Conservation (phyloP, 2,888 invertebrate species). For the Odontothrips loti region DNA sequence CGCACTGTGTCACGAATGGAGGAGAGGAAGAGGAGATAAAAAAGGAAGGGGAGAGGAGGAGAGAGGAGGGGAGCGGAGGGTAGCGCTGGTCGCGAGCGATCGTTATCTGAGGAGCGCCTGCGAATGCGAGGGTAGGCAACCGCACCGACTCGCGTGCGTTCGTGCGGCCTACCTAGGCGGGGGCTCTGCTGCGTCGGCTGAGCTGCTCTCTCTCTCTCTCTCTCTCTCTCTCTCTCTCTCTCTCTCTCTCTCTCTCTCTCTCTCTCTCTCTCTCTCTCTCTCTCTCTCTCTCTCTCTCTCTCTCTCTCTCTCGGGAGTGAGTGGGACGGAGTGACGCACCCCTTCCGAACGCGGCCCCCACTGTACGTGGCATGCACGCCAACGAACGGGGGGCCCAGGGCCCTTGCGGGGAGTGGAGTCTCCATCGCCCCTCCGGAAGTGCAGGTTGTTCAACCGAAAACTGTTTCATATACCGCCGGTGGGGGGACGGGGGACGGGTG, state of each 20-base stretch:
- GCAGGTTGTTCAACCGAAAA: constrained; percentile 7
- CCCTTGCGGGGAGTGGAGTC: neutral
- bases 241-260: neutral
- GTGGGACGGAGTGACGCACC: neutral
- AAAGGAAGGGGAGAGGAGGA: too few species aligned
- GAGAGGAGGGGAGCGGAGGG: too few species aligned
- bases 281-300: neutral
- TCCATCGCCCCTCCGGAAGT: neutral
- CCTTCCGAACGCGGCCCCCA: too few species aligned
- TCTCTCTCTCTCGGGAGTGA: neutral
- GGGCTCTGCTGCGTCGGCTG: neutral
- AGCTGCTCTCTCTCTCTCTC: neutral
- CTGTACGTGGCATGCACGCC: neutral
- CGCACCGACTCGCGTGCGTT: neutral
- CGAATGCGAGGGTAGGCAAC: constrained; percentile 5
- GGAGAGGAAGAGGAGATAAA: too few species aligned
- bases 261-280: neutral
- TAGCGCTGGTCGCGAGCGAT: neutral
- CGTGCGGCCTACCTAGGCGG: neutral
- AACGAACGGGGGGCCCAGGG: neutral
- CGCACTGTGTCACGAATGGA: too few species aligned
- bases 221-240: too few species aligned
- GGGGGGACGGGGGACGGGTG: too few species aligned
- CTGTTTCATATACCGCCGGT: neutral
- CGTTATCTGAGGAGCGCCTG: constrained; percentile 5